A percentile compares a stretch with the other conserved stretches of the same genome.
These are phyloP conservation scores for Spialia ferax DNA, from an alignment of 2,888 invertebrate genomes.

Conservation along the genomic window DNA sequence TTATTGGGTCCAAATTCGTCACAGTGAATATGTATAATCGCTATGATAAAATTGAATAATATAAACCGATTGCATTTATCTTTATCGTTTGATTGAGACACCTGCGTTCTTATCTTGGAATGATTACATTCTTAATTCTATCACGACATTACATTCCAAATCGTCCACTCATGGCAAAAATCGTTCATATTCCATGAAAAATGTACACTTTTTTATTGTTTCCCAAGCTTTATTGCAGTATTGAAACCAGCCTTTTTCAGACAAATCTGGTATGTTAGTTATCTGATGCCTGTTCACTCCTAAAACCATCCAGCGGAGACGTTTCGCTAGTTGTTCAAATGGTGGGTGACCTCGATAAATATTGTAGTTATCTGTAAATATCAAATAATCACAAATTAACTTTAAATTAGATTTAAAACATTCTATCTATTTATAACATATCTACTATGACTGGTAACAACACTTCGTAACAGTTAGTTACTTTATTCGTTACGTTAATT, in stretches of 20 bases:
- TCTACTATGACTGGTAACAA: too few relatives aligned
- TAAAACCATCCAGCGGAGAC: constrained; percentile 90
- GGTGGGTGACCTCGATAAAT: constrained; percentile 88
- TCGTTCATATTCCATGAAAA: constrained; percentile 94
- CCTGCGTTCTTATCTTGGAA: constrained; percentile 54
- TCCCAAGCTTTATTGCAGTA: constrained; percentile 95
- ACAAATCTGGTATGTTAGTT: constrained; percentile 89
- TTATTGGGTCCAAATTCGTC: constrained; percentile 66
- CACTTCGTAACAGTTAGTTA: neutral
- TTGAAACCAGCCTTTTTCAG: constrained; percentile 94
- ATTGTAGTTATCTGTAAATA: constrained; percentile 75
- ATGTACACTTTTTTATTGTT: constrained; percentile 93
- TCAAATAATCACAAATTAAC: too few relatives aligned
- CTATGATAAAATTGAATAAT: constrained; percentile 45
- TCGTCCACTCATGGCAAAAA: constrained; percentile 88
- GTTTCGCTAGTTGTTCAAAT: constrained; percentile 88
- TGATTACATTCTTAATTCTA: constrained; percentile 1
- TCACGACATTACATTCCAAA: neutral
- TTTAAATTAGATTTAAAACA: neutral
- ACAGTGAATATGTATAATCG: constrained; percentile 52
- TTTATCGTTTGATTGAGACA: constrained; percentile 50
- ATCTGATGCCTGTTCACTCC: constrained; percentile 90
- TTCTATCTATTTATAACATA: too few relatives aligned
- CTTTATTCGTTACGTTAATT: too few relatives aligned
- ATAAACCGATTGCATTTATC: constrained; percentile 33